Conservation (phyloP, 2,797 vertebrate genomes). For the Cetoscarus ocellatus region DNA sequence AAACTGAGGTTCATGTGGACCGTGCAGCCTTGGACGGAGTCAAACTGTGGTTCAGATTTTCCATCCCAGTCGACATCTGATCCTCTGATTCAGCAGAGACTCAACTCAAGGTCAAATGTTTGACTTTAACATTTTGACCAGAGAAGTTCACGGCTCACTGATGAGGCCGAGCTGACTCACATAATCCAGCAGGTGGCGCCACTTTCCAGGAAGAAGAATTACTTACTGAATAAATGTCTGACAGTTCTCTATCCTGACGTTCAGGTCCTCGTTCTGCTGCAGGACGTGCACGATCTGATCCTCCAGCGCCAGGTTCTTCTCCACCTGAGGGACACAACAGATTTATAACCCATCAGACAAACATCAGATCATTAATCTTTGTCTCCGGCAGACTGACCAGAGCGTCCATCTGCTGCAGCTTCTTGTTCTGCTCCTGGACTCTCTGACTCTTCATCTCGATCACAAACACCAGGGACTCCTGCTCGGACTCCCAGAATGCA, state of each 20-base stretch:
- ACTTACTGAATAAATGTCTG: slow-evolving; percentile 81
- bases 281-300: slow-evolving; percentile 87
- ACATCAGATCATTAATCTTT: too few relatives aligned
- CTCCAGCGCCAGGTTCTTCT: slow-evolving; percentile 89
- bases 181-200: slow-evolving; percentile 43
- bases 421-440: slow-evolving; percentile 87
- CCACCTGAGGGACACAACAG: slow-evolving; percentile 75
- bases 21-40: too few relatives aligned
- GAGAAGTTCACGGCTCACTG: too few relatives aligned
- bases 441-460: slow-evolving; percentile 94
- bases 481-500: slow-evolving; percentile 95
- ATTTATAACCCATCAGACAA: too few relatives aligned
- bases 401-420: slow-evolving; percentile 86
- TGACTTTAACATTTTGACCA: too few relatives aligned
- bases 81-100: too few relatives aligned
- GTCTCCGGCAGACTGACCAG: slow-evolving; percentile 82
- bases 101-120: too few relatives aligned
- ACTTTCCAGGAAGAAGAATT: background rate
- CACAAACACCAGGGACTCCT: slow-evolving; percentile 95
- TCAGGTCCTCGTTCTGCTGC: slow-evolving; percentile 93
- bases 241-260: slow-evolving; percentile 86
- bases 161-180: too few relatives aligned
- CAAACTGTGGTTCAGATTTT: too few relatives aligned
- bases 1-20: too few relatives aligned
- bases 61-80: too few relatives aligned